Percentiles rank a stretch among this genome's conserved stretches.
These are phyloP conservation scores for Barbus barbus DNA, from an alignment of 2,113 vertebrate genomes.

Conservation along the genomic window DNA sequence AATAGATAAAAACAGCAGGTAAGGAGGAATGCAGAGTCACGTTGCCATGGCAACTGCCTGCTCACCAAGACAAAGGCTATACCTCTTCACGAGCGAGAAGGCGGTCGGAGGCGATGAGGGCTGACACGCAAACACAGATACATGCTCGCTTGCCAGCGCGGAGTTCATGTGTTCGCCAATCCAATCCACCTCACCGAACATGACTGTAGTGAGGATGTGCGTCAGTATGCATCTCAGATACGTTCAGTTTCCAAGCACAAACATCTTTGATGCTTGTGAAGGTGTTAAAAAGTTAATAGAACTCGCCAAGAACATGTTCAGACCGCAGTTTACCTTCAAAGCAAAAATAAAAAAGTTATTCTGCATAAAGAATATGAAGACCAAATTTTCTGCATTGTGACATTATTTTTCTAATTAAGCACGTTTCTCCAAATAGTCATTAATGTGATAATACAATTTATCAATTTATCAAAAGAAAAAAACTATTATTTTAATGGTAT, in stretches of 20 bases:
- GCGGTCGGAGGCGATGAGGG: constrained; percentile 39
- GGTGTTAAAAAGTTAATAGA: background rate
- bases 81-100: constrained; percentile 42
- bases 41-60: constrained; percentile 77
- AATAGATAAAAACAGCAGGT: constrained; percentile 76
- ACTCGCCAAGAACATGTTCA: background rate
- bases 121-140: constrained; percentile 53
- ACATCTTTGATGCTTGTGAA: background rate
- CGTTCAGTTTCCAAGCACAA: background rate
- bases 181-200: constrained; percentile 8
- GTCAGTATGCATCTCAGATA: background rate
- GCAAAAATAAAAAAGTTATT: background rate
- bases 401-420: too few relatives aligned
- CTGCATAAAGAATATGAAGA: background rate
- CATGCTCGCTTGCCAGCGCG: constrained; percentile 6
- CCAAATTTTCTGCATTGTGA: background rate
- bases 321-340: background rate
- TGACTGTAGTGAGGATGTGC: background rate
- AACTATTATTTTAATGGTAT: background rate
- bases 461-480: background rate
- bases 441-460: background rate
- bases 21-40: constrained; percentile 76
- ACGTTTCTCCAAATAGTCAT: background rate
- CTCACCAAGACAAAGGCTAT: constrained; percentile 66
- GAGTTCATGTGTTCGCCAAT: constrained; percentile 19